phyloP scores from a whole-genome alignment of 2,797 vertebrate species.

The Pyrocephalus nanus region DNA sequence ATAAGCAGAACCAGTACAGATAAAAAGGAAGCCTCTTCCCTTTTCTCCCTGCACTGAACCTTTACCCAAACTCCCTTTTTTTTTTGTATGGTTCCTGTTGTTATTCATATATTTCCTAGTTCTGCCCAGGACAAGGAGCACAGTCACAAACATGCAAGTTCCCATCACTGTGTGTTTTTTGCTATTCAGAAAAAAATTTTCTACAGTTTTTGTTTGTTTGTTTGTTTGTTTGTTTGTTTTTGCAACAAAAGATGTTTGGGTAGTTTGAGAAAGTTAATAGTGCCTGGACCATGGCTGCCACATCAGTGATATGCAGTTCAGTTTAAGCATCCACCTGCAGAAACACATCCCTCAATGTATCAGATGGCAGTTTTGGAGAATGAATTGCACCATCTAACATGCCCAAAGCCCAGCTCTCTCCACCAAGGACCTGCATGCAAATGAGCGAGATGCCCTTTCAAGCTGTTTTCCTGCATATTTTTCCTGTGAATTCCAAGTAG shows the following conservation, averaged over 20 bases:
- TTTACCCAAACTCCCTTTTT: constrained; percentile 35
- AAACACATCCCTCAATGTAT: not conserved
- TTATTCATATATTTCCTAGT: constrained; percentile 38
- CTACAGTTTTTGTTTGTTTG: not conserved
- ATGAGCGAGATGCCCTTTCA: not conserved
- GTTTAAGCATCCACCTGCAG: not conserved
- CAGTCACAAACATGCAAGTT: not conserved
- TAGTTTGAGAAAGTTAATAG: not conserved
- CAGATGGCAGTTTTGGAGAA: not conserved
- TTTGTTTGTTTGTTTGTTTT: no score
- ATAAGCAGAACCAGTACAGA: constrained; percentile 63
- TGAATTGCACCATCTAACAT: not conserved
- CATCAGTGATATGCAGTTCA: not conserved
- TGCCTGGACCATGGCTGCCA: not conserved
- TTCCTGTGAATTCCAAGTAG: not conserved
- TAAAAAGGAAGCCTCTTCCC: constrained; percentile 55
- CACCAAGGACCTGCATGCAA: not conserved
- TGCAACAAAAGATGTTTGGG: fast-evolving
- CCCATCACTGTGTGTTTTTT: not conserved
- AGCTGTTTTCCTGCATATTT: not conserved
- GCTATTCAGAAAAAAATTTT: not conserved
- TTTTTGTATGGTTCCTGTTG: constrained; percentile 52
- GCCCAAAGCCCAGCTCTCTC: not conserved
- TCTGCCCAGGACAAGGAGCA: not conserved
- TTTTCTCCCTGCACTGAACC: constrained; percentile 46